A percentile compares a stretch with the other conserved stretches of the same genome.
Evolutionary conservation across 2,888 invertebrate species (phyloP).

Genomic region (Idaea biselata): DNA sequence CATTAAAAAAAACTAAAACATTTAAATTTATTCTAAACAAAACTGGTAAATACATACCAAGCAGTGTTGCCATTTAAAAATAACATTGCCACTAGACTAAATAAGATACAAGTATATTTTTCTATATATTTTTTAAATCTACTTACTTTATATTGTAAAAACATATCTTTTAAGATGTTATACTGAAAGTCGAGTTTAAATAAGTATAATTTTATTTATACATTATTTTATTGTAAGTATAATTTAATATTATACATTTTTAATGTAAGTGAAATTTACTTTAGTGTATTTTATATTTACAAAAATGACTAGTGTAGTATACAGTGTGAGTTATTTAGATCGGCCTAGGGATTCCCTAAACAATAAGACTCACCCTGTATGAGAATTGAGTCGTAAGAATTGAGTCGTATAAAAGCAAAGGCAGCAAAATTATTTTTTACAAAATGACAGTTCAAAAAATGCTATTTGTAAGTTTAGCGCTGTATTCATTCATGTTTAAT

Average conservation of each 20-base stretch:
- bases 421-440: no score
- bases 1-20: no score
- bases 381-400: neutral
- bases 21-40: no score
- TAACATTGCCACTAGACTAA: neutral
- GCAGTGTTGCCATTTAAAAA: neutral
- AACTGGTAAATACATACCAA: neutral
- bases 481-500: no score
- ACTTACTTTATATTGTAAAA: neutral
- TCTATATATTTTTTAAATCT: conserved; percentile 15
- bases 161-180: neutral
- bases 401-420: neutral
- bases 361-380: no score
- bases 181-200: neutral
- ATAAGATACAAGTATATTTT: conserved; percentile 23
- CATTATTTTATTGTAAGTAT: neutral
- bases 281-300: neutral
- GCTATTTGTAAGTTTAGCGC: no score
- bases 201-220: neutral
- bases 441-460: no score
- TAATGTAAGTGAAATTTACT: neutral
- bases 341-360: no score
- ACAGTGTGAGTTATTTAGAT: no score
- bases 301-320: neutral
- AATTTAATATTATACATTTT: conserved; percentile 2